Evolutionary conservation across 2,888 invertebrate genomes (phyloP).

Genomic region (Eumacrocentrus americanus): DNA sequence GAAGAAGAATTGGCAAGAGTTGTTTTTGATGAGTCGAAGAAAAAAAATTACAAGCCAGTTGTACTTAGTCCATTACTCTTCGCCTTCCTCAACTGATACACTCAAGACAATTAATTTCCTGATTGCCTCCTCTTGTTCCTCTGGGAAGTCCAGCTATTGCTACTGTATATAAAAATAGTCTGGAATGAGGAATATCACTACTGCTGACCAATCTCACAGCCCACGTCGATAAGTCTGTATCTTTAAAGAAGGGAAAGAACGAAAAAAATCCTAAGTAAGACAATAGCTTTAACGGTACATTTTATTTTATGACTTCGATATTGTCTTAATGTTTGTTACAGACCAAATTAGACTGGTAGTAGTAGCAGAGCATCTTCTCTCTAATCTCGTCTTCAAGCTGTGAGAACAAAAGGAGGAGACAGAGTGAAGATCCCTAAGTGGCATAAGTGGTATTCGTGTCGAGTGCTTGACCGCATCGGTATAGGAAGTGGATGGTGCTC

Average conservation of each 20-base stretch:
- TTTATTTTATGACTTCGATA: no score
- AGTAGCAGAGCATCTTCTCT: conserved; percentile 3
- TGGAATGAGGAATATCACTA: conserved; percentile 30
- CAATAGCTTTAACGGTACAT: no score
- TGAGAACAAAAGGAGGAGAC: conserved; percentile 4
- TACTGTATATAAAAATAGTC: neutral
- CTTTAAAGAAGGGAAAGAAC: no score
- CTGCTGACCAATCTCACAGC: neutral
- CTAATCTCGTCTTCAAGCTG: neutral
- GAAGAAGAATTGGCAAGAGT: conserved; percentile 11
- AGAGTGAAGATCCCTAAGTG: conserved; percentile 39
- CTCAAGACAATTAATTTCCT: neutral
- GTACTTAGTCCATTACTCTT: neutral
- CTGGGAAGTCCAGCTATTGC: neutral
- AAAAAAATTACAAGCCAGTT: conserved; percentile 1
- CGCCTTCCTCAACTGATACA: neutral
- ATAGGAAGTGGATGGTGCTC: conserved; percentile 28
- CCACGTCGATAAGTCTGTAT: no score
- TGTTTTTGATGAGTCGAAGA: conserved; percentile 3
- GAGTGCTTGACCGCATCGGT: conserved; percentile 51
- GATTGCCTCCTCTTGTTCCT: neutral
- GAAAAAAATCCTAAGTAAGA: no score
- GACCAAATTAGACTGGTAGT: conserved; percentile 19
- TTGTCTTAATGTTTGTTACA: no score
- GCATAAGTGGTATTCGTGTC: conserved; percentile 50